phyloP scores from a whole-genome alignment of 2,888 invertebrate species.

The Criorhina ranunculi region DNA sequence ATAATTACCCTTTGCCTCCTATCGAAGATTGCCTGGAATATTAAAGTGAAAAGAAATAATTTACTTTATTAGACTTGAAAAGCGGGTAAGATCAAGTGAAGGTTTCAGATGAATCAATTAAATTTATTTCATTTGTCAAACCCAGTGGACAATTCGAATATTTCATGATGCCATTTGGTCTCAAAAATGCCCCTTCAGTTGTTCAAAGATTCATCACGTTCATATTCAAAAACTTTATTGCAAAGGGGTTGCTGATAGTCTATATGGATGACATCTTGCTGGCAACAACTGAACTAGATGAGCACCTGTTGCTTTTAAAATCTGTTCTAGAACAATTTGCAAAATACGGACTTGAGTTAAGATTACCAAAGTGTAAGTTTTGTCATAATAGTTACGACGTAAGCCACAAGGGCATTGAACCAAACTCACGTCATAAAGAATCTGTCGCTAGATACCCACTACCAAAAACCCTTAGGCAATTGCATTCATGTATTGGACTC shows the following conservation, averaged over 20 bases:
- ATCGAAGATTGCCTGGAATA: no score
- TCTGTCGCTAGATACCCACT: slow-evolving; percentile 29
- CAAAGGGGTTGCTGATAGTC: background rate
- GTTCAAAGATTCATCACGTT: background rate
- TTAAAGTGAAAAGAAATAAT: no score
- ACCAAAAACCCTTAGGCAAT: slow-evolving; percentile 25
- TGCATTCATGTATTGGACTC: slow-evolving; percentile 40
- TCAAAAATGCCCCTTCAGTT: slow-evolving; percentile 17
- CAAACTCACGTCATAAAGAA: slow-evolving; percentile 16
- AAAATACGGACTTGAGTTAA: slow-evolving; percentile 41
- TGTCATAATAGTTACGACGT: slow-evolving; percentile 32
- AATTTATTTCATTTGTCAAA: no score
- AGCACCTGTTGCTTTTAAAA: slow-evolving; percentile 52
- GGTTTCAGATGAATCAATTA: no score
- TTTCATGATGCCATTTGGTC: slow-evolving; percentile 34
- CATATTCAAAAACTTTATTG: background rate
- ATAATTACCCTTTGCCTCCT: no score
- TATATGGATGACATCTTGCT: slow-evolving; percentile 30
- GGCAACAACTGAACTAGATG: slow-evolving; percentile 38
- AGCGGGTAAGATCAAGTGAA: background rate
- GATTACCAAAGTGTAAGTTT: slow-evolving; percentile 58
- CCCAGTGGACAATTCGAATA: no score
- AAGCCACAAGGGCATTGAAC: slow-evolving; percentile 14
- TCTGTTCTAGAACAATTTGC: slow-evolving; percentile 33
- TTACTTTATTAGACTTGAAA: no score